These are phyloP conservation scores for Alfaro cultratus DNA, from an alignment of 2,797 vertebrate species.

Conservation along the genomic window DNA sequence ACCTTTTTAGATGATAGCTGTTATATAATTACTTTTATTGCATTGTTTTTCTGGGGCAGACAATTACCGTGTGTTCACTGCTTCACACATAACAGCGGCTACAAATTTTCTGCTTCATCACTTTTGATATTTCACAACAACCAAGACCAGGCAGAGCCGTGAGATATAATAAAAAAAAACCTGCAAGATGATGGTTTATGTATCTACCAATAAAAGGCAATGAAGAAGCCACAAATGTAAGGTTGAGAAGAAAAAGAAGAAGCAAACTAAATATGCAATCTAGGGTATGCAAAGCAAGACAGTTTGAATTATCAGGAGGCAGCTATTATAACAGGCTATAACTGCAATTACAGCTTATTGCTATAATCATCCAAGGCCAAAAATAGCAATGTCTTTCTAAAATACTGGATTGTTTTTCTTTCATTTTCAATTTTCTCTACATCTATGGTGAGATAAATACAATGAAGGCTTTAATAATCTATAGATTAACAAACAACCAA, in stretches of 20 bases:
- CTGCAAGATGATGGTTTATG: conserved; percentile 1
- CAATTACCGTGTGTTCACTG: background rate
- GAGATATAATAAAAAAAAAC: background rate
- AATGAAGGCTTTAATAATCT: conserved; percentile 32
- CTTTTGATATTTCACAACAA: conserved; percentile 1
- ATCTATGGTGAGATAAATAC: conserved; percentile 10
- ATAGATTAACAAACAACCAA: conserved; percentile 26
- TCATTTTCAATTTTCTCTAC: background rate
- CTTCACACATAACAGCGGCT: background rate
- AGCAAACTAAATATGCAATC: conserved; percentile 32
- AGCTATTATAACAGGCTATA: conserved; percentile 27
- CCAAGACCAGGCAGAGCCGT: background rate
- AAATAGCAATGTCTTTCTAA: conserved; percentile 21
- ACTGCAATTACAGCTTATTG: conserved; percentile 51
- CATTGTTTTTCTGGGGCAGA: background rate
- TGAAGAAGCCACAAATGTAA: conserved; percentile 39
- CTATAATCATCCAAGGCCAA: conserved; percentile 42
- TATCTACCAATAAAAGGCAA: background rate
- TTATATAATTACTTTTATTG: background rate
- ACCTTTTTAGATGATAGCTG: background rate
- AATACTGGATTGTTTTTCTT: conserved; percentile 17
- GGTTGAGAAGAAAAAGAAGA: conserved; percentile 37
- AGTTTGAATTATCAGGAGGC: conserved; percentile 51
- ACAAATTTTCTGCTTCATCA: conserved; percentile 11
- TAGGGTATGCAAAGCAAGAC: conserved; percentile 34